Base-by-base conservation (phyloP, 2,888 invertebrate genomes). In the Drosophila macrothrix region DNA sequence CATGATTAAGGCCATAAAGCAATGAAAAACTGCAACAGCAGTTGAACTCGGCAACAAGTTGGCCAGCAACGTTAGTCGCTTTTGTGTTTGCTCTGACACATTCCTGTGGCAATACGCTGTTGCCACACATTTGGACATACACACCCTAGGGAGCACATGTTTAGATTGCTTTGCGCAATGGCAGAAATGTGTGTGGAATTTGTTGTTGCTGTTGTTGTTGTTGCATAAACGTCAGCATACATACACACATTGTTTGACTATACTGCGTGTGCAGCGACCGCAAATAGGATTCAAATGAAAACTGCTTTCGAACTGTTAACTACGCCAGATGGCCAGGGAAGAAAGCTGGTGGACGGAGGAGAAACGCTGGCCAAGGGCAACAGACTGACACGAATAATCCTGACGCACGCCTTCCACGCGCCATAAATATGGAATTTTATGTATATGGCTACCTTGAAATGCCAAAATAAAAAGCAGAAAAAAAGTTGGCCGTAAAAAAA, bases 361-460 rank as follows among this genome's bases (percentile, higher is more conserved):
- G 29, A 5, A 19, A 28, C 28, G 14, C 31, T 50, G 33, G 12
- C 72, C 73, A 60, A 67, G 76, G 76, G 77, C 77, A 72, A 37
- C 67, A 59, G 59, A 67, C 81, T 72, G 78, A 72, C 81, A 78
- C 73, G 50, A 50, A 65, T 64, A 60, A n/a, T 50, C 37, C 46
- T 46, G 22, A n/a, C 66, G 25, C 46, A n/a, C 33, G 14, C 28
- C 46, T 16, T 16, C 49, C 29, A 29, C 28, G 6, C 29, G 62
- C 65, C 78, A 71, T 83, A 86, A 86, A 81, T 81, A 78, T 81
- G 71, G n/a, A 54, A 55, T 73, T 85, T 83, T 72, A 74, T 87
- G 31, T 54, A 7, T 33, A 5, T n/a, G 35, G 41, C 53, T 53
- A 61, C 66, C 73, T 52, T 49, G 49, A 64, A 63, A 67, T 74